phyloP scores from a whole-genome alignment of 1,140 invertebrate genomes.

The Eulimnadia texana region DNA sequence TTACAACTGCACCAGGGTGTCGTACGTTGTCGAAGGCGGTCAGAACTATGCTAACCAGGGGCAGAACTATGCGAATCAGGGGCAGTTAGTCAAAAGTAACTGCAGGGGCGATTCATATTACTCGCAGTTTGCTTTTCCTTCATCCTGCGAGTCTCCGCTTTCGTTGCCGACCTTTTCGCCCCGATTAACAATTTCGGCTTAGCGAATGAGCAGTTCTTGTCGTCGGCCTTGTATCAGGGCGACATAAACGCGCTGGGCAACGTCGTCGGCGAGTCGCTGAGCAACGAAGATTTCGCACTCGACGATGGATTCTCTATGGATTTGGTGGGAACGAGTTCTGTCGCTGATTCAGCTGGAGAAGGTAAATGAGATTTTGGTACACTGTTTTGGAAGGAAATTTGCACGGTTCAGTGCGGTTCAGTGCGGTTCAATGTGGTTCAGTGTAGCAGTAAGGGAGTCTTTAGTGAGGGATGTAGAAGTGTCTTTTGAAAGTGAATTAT shows the following conservation, averaged over 20 bases:
- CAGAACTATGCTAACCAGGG: no score
- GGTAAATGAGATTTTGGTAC: not conserved
- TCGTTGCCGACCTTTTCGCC: conserved; percentile 6
- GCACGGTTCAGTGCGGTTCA: no score
- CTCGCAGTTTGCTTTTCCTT: conserved; percentile 1
- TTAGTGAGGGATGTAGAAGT: no score
- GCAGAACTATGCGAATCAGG: no score
- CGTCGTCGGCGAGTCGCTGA: not conserved
- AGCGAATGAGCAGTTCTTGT: not conserved
- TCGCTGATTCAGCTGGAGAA: conserved; percentile 1
- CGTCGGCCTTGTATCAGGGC: not conserved
- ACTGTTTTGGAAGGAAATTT: no score
- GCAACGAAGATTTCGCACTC: not conserved
- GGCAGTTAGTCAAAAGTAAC: not conserved
- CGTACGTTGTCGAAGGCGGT: not conserved
- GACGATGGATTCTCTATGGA: conserved; percentile 4
- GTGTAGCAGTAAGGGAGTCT: not conserved
- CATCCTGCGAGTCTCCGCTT: conserved; percentile 5
- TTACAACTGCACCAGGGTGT: not conserved
- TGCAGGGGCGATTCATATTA: not conserved
- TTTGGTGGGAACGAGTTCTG: not conserved
- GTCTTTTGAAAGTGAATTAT: no score
- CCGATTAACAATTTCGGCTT: not conserved
- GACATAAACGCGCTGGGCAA: not conserved
- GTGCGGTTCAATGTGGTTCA: no score